These are phyloP conservation scores for Exocentrus adspersus DNA, from an alignment of 2,888 invertebrate genomes.

Conservation along the genomic window DNA sequence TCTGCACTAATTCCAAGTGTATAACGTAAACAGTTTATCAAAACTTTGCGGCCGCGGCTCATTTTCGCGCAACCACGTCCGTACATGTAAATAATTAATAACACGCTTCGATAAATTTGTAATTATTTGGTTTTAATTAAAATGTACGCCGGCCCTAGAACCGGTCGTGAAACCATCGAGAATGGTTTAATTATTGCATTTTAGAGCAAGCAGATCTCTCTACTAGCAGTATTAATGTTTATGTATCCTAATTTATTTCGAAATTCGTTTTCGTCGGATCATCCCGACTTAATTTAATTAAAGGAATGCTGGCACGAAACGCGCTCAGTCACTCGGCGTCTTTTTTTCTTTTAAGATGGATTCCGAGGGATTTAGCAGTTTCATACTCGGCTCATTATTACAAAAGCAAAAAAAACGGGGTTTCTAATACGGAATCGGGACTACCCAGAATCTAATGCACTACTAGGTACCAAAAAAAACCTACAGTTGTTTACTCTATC, in stretches of 20 bases:
- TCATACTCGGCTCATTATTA: too few species aligned
- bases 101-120: slow-evolving; percentile 27
- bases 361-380: too few species aligned
- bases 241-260: background rate
- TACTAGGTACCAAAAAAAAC: too few species aligned
- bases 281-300: background rate
- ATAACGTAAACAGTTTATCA: too few species aligned
- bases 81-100: slow-evolving; percentile 26
- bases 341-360: background rate
- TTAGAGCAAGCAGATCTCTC: too few species aligned
- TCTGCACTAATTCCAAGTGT: too few species aligned
- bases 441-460: too few species aligned
- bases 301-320: background rate
- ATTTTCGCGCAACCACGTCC: too few species aligned
- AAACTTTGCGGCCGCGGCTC: too few species aligned
- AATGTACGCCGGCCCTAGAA: slow-evolving; percentile 20
- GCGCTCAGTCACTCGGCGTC: background rate
- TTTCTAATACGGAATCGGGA: background rate
- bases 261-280: background rate
- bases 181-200: slow-evolving; percentile 1
- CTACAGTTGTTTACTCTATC: background rate
- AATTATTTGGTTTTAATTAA: slow-evolving; percentile 34
- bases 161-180: background rate
- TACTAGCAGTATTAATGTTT: background rate
- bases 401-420: slow-evolving; percentile 2